A percentile compares a stretch with the other conserved stretches of the same genome.
Conservation (phyloP, 2,888 invertebrate species). For the Timema cristinae region DNA sequence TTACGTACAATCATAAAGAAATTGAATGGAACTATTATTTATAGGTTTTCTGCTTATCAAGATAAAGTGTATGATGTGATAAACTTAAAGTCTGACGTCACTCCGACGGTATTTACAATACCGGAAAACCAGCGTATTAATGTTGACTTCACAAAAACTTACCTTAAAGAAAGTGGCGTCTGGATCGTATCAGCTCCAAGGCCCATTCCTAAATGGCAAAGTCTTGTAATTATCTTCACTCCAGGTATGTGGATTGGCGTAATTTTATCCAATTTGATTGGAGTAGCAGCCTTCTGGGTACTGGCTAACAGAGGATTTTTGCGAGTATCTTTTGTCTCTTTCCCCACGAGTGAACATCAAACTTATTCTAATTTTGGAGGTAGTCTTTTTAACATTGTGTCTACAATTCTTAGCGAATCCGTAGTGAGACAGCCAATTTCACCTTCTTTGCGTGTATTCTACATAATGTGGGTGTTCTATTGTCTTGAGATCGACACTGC, state of each 20-base stretch:
- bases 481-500: background rate
- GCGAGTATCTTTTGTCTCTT: too few species aligned
- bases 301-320: background rate
- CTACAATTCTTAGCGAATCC: background rate
- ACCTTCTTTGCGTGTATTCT: background rate
- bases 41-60: too few species aligned
- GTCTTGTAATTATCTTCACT: background rate
- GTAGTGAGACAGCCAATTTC: background rate
- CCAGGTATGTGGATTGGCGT: background rate
- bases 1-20: too few species aligned
- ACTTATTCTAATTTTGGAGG: too few species aligned
- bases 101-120: too few species aligned
- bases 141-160: background rate
- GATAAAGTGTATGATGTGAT: too few species aligned
- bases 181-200: constrained; percentile 3
- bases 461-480: constrained; percentile 11
- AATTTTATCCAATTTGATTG: background rate
- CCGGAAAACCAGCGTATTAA: too few species aligned
- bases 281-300: background rate
- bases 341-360: too few species aligned
- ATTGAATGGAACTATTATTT: too few species aligned
- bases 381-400: background rate
- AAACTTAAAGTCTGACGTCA: too few species aligned
- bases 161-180: background rate
- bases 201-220: background rate